Evolutionary conservation across 2,888 invertebrate species (phyloP).

Genomic region (Thelaira solivaga): DNA sequence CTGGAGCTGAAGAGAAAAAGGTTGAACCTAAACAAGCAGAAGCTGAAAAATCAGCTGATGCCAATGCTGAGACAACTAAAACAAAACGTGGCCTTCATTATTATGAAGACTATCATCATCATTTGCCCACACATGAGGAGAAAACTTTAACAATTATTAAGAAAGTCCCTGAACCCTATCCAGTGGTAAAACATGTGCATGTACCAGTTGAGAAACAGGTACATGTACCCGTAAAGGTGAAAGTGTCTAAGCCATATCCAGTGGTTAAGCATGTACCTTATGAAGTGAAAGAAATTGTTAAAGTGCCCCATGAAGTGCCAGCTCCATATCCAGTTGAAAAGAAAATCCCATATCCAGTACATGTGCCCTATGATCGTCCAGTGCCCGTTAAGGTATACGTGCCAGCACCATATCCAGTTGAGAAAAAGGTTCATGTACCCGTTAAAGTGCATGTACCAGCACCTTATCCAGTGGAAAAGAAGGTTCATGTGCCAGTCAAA

Average conservation of each 20-base stretch:
- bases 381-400: constrained; percentile 85
- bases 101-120: constrained; percentile 77
- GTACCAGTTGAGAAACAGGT: constrained; percentile 82
- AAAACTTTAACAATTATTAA: constrained; percentile 86
- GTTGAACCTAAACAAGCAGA: constrained; percentile 68
- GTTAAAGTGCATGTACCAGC: constrained; percentile 86
- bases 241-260: constrained; percentile 84
- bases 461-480: constrained; percentile 84
- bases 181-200: constrained; percentile 81
- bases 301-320: constrained; percentile 87
- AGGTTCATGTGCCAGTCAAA: constrained; percentile 82
- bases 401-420: constrained; percentile 83
- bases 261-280: constrained; percentile 84
- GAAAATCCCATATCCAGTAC: constrained; percentile 86
- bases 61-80: constrained; percentile 81
- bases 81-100: constrained; percentile 85
- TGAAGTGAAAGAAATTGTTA: constrained; percentile 87
- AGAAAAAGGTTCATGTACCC: constrained; percentile 83
- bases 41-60: constrained; percentile 67
- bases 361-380: constrained; percentile 85
- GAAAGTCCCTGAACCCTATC: constrained; percentile 84
- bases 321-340: constrained; percentile 88
- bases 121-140: constrained; percentile 77
- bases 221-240: constrained; percentile 81
- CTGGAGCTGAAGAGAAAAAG: constrained; percentile 77